Evolutionary conservation across 2,113 vertebrate species (phyloP).

Genomic region (Otolemur garnettii): DNA sequence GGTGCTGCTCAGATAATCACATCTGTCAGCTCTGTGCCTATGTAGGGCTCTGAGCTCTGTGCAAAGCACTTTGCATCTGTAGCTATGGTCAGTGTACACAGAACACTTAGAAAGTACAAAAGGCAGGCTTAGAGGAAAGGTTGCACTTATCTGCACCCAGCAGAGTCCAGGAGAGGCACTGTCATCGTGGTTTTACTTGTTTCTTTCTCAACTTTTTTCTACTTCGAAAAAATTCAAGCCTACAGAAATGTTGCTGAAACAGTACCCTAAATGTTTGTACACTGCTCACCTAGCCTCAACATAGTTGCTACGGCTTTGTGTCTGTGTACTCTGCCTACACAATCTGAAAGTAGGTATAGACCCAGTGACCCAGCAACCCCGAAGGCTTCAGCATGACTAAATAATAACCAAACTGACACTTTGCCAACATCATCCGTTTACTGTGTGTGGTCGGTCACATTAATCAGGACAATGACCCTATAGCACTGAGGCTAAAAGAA

Average conservation of each 20-base stretch:
- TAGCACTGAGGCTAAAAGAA: not conserved
- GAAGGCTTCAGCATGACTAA: not conserved
- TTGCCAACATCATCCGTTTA: not conserved
- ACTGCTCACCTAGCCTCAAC: too few species aligned
- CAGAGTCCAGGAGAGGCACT: too few species aligned
- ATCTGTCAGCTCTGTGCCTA: not conserved
- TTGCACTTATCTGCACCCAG: rapidly evolving
- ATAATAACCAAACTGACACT: not conserved
- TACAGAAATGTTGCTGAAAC: not conserved
- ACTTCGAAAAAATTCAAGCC: not conserved
- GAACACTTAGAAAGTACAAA: rapidly evolving
- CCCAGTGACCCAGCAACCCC: not conserved
- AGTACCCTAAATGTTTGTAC: not conserved
- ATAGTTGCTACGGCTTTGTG: not conserved
- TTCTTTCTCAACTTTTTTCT: not conserved
- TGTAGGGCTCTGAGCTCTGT: not conserved
- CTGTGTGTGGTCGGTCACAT: not conserved
- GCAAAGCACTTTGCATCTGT: not conserved
- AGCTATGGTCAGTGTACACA: not conserved
- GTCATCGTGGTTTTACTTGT: too few species aligned
- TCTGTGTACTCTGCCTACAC: too few species aligned
- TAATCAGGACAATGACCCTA: not conserved
- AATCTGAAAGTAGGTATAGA: not conserved
- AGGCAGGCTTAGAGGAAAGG: not conserved
- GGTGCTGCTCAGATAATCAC: not conserved